These are phyloP conservation scores for Heliconius eleuchia DNA, from an alignment of 1,140 invertebrate species.

Conservation along the genomic window DNA sequence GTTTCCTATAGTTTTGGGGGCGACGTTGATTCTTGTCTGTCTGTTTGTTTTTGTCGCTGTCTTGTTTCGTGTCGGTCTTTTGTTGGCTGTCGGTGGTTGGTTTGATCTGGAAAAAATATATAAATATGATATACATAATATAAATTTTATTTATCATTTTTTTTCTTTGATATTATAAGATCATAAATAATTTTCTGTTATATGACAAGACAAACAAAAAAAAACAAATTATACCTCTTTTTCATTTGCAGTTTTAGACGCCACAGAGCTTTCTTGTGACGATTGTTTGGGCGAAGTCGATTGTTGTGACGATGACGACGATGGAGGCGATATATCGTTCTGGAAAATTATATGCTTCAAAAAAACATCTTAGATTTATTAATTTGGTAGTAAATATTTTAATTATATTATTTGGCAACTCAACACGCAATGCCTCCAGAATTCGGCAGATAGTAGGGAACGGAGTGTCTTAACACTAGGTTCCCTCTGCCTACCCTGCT, in stretches of 20 bases:
- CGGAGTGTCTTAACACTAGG: no score
- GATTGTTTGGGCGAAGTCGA: conserved; percentile 19
- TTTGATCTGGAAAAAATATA: conserved; percentile 14
- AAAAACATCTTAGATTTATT: no score
- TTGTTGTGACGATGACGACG: neutral
- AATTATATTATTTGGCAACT: no score
- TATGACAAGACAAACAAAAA: neutral
- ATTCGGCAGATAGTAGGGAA: no score
- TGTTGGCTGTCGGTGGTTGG: conserved; percentile 32
- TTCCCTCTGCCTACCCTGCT: no score
- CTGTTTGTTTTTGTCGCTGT: conserved; percentile 51
- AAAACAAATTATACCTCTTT: conserved; percentile 22
- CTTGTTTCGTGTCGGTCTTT: conserved; percentile 38
- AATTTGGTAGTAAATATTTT: no score
- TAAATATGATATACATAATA: no score
- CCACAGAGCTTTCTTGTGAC: conserved; percentile 9
- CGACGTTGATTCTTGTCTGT: conserved; percentile 56
- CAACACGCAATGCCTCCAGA: no score
- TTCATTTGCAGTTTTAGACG: conserved; percentile 4
- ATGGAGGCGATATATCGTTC: conserved; percentile 14
- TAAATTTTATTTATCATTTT: no score
- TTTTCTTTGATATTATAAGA: no score
- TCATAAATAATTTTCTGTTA: no score
- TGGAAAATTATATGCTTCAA: neutral
- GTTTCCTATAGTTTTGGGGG: conserved; percentile 61